A percentile compares a stretch with the other conserved stretches of the same genome.
phyloP scores from a whole-genome alignment of 2,888 invertebrate species.

The Conomelus anceps region DNA sequence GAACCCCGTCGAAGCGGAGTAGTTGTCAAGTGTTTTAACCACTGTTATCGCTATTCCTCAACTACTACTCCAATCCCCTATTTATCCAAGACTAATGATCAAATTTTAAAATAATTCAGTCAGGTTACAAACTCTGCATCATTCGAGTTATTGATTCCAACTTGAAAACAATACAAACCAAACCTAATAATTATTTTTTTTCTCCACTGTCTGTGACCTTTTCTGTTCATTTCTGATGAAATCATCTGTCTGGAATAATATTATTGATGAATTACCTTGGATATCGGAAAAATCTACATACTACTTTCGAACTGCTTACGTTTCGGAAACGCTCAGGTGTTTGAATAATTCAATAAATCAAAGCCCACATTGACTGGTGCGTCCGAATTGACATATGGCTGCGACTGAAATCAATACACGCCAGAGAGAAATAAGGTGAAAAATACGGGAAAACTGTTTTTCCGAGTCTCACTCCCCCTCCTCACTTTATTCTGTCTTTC shows the following conservation, averaged over 20 bases:
- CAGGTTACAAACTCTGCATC: no score
- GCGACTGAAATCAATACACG: not conserved
- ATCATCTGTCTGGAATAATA: not conserved
- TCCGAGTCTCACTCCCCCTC: not conserved
- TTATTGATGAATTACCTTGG: not conserved
- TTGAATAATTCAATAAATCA: not conserved
- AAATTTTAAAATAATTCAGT: no score
- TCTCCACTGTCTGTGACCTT: not conserved
- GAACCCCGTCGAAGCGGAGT: no score
- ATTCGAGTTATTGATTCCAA: no score
- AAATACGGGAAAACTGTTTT: not conserved
- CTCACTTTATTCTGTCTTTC: no score
- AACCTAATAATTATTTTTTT: not conserved
- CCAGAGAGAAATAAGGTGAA: not conserved
- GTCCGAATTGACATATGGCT: not conserved
- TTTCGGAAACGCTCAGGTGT: not conserved
- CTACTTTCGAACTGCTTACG: not conserved
- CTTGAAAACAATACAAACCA: not conserved
- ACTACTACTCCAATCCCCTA: no score
- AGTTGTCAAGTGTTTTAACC: no score
- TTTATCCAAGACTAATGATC: no score
- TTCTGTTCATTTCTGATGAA: not conserved
- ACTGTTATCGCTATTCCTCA: no score
- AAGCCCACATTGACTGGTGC: not conserved
- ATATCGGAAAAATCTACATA: not conserved